These are phyloP conservation scores for Rostratula benghalensis DNA, from an alignment of 2,113 vertebrate species.

Conservation along the genomic window DNA sequence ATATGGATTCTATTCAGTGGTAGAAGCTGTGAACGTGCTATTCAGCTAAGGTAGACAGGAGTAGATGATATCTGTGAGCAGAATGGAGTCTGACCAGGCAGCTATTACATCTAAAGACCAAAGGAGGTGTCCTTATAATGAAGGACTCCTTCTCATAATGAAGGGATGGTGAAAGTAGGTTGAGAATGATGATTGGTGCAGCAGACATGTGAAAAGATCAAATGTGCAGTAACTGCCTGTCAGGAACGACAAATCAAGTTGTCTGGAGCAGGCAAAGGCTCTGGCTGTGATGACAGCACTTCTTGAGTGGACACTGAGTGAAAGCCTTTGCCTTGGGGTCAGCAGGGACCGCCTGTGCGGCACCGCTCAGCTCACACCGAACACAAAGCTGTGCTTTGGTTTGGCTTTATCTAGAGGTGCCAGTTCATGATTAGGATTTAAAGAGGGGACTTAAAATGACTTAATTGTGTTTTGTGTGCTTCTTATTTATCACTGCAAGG, in stretches of 20 bases:
- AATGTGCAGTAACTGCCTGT: neutral
- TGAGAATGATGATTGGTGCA: neutral
- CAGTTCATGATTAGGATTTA: neutral
- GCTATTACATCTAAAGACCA: neutral
- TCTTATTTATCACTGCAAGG: neutral
- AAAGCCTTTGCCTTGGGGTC: neutral
- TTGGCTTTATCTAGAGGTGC: neutral
- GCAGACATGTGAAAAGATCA: neutral
- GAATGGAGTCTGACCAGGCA: neutral
- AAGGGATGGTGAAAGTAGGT: neutral
- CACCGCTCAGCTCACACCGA: neutral
- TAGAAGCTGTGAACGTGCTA: neutral
- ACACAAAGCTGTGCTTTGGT: neutral
- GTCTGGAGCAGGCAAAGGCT: neutral
- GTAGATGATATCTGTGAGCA: neutral
- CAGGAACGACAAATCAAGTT: neutral
- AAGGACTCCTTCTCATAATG: neutral
- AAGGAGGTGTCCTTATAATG: neutral
- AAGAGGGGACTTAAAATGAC: neutral
- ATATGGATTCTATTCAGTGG: conserved; percentile 1
- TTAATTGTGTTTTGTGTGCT: neutral
- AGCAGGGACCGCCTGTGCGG: neutral
- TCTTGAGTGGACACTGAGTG: neutral
- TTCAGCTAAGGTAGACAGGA: neutral
- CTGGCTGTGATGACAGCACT: neutral